phyloP scores from a whole-genome alignment of 2,113 vertebrate genomes.

The zebrafish (Danio rerio) region GRCz12tu NC_133177.1:51024501-51025000 shows the following conservation, averaged over 20 bases:
- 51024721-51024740: background rate
- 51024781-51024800: background rate
- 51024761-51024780: no score
- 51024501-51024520: no score
- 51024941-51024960: slow-evolving; percentile 41
- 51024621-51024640: no score
- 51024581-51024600: no score
- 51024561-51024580: no score
- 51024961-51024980: slow-evolving; percentile 43
- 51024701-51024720: no score
- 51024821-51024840: background rate
- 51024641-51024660: no score
- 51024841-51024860: background rate
- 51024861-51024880: background rate
- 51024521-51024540: no score
- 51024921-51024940: slow-evolving; percentile 12
- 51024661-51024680: no score
- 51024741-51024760: background rate
- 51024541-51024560: no score
- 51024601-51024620: no score
- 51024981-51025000: slow-evolving; percentile 42
- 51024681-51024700: no score
- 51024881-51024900: slow-evolving; percentile 38
- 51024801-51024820: background rate
- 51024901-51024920: background rate